These are phyloP conservation scores for Aselliscus stoliczkanus DNA, from an alignment of 2,797 vertebrate genomes.

Conservation along the genomic window DNA sequence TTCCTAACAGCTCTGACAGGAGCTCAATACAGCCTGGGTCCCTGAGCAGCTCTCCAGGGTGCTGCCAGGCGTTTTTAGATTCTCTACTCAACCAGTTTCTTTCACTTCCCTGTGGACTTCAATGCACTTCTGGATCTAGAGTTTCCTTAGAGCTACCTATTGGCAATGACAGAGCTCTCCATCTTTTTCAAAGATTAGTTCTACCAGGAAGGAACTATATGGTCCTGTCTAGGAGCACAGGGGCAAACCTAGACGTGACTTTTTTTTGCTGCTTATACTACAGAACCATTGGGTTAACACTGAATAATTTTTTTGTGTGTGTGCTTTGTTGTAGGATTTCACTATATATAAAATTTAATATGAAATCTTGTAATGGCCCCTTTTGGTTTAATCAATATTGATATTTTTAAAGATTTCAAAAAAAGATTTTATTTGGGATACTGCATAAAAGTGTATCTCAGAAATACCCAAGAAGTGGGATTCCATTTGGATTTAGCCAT, in stretches of 20 bases:
- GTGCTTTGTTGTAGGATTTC: neutral
- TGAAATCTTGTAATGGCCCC: neutral
- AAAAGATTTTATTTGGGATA: neutral
- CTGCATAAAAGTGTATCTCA: neutral
- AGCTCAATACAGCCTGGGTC: neutral
- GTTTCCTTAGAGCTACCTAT: neutral
- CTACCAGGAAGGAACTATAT: neutral
- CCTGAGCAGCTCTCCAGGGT: neutral
- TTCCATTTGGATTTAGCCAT: neutral
- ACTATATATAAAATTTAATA: neutral
- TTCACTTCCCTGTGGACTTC: neutral
- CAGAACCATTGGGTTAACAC: neutral
- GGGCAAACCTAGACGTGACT: neutral
- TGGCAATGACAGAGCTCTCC: neutral
- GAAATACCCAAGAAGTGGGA: neutral
- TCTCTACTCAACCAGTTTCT: neutral
- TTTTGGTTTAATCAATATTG: neutral
- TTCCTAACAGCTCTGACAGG: neutral
- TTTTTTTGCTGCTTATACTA: neutral
- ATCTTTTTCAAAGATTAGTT: neutral
- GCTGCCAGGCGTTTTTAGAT: neutral
- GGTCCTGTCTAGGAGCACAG: neutral
- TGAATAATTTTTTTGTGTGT: neutral
- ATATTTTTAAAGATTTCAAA: neutral
- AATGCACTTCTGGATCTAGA: neutral